Evolutionary conservation across 2,797 vertebrate genomes (phyloP), one percentile per base, ranked within the genome.

Genomic region (Lophotriccus pileatus): DNA sequence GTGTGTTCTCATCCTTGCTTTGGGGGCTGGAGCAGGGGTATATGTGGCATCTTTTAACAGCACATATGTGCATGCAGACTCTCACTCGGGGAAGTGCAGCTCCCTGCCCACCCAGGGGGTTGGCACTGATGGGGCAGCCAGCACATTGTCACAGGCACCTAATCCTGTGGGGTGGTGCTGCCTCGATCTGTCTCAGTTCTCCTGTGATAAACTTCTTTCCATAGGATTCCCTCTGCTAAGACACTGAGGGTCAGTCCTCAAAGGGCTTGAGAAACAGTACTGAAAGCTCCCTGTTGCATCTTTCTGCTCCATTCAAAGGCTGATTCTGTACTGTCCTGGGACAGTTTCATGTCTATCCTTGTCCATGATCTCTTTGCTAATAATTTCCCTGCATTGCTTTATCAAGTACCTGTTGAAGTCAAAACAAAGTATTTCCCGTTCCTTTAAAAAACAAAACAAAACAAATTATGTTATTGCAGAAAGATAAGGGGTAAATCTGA

Each of bases 111-210:
- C 9, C 6, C 12, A 3, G 36, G 41, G 58, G 37, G 37, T 3
- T 74, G 52, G 25, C 25, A 6, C 49, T n/a, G 11, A 5, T 1
- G 7, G 67, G 21, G 23, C 17, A 41, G 58, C 6, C 62, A 58
- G 63, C 28, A 53, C n/a, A 2, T 22, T 0, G 10, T 5, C 37
- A 36, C 6, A 41, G 30, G 23, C n/a, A 50, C 0, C 0, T 0
- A 3, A 1, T 46, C 34, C 36, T 50, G 41, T 32, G 56, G 50
- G 50, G 12, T 34, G 55, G 30, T 44, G 37, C 24, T 43, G 21
- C 21, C 21, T 30, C 6, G 4, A 30, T n/a, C 41, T 13, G 19
- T 14, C 69, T 28, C 1, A 1, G 12, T 68, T 78, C 9, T 13
- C 6, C n/a, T 49, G 10, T 53, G 63, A n/a, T 3, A 58, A 73